Evolutionary conservation across 2,113 vertebrate genomes (phyloP).

Genomic region (Murina feae): DNA sequence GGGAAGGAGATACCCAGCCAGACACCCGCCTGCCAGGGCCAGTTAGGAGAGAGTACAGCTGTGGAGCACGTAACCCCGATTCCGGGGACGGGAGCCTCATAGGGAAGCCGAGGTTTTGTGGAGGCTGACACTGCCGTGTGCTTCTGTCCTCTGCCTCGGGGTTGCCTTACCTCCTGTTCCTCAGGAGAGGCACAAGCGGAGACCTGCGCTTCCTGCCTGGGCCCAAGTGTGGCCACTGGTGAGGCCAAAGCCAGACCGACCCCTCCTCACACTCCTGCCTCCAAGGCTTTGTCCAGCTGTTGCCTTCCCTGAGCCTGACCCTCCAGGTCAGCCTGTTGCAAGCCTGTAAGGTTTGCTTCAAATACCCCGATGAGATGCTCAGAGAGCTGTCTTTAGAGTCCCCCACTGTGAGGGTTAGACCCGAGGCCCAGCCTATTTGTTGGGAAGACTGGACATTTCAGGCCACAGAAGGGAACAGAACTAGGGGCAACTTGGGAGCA

Average conservation of each 20-base stretch:
- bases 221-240: neutral
- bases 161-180: neutral
- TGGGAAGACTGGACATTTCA: neutral
- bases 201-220: neutral
- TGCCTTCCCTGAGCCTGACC: neutral
- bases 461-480: neutral
- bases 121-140: neutral
- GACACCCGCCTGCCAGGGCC: neutral
- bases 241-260: neutral
- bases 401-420: neutral
- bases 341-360: neutral
- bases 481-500: neutral
- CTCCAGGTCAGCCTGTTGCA: neutral
- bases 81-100: neutral
- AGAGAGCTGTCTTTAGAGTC: neutral
- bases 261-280: neutral
- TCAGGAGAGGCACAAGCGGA: neutral
- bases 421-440: neutral
- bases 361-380: neutral
- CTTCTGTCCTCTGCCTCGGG: neutral
- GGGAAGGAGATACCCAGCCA: neutral
- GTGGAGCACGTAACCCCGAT: fast-evolving
- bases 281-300: neutral
- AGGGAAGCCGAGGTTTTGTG: neutral
- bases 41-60: neutral